Base-by-base conservation (phyloP, 2,113 vertebrate species). In the Andinoacara biseriatus region DNA sequence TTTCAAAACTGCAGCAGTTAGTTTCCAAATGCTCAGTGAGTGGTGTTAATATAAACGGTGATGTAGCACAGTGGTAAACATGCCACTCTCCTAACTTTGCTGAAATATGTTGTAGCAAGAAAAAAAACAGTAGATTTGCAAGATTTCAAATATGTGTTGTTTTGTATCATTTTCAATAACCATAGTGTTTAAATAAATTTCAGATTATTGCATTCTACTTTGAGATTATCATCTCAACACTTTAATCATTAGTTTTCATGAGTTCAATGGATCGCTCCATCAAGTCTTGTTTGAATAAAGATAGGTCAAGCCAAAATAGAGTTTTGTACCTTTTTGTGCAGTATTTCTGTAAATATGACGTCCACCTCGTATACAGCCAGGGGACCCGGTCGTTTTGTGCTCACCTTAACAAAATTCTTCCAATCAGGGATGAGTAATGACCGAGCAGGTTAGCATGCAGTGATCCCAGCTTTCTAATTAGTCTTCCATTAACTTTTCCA, bases 341-440 rank as follows among this genome's bases (percentile, higher is more conserved):
- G 17, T 82, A 81, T 89, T 88, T 83, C 72, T 84, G 81, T 91
- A 80, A 52, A 13, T 72, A 59, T 33, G 58, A 67, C 82, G 62
- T 75, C 67, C 76, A 43, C 74, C 58, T 79, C 65, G 76, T 83
- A 78, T 82, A 69, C 54, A 86, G 85, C 76, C 75, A 35, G 78
- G 80, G 84, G 83, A 87, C 77, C 84, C 80, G 84, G 59, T 90
- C 90, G 86, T 92, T 91, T 90, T 86, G 67, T 83, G 79, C 83
- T 88, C 87, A 91, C 81, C 84, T 91, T 93, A 91, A 93, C 94
- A 89, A 87, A 90, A 87, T 89, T 76, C 86, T 91, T 94, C 95
- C 94, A 95, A 95, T 95, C 94, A 94, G 81, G 78, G 84, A 95
- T 95, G 95, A 96, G 92, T 96, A 95, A 96, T 95, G 94, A 93